These are phyloP conservation scores for Tadarida brasiliensis DNA, from an alignment of 2,797 vertebrate species.

Conservation along the genomic window DNA sequence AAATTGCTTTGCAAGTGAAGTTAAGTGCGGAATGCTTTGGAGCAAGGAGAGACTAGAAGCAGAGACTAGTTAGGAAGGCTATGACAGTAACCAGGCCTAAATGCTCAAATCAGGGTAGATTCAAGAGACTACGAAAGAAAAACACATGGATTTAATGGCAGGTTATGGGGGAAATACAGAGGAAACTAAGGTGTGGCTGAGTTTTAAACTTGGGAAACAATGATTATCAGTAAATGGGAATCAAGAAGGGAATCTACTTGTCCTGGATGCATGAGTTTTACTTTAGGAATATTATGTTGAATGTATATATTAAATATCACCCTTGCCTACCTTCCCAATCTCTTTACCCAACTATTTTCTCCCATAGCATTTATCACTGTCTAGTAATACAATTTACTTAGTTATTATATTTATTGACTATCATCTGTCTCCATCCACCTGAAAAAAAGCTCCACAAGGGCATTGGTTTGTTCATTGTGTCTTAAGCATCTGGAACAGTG, in stretches of 20 bases:
- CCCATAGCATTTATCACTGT: neutral
- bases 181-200: neutral
- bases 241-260: neutral
- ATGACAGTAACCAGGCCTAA: neutral
- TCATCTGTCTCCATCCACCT: neutral
- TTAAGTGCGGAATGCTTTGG: neutral
- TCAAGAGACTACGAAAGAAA: neutral
- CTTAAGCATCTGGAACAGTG: neutral
- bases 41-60: neutral
- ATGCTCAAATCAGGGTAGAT: neutral
- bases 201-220: neutral
- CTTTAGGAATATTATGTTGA: neutral
- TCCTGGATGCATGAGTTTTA: neutral
- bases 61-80: neutral
- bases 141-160: neutral
- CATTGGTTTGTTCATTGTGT: neutral
- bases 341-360: neutral
- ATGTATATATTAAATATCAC: neutral
- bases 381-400: neutral
- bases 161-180: neutral
- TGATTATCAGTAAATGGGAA: neutral
- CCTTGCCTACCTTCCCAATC: neutral
- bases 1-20: neutral
- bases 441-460: neutral
- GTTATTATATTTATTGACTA: neutral